Base-by-base conservation (phyloP, 2,113 vertebrate genomes). In the Pyrgilauda ruficollis region DNA sequence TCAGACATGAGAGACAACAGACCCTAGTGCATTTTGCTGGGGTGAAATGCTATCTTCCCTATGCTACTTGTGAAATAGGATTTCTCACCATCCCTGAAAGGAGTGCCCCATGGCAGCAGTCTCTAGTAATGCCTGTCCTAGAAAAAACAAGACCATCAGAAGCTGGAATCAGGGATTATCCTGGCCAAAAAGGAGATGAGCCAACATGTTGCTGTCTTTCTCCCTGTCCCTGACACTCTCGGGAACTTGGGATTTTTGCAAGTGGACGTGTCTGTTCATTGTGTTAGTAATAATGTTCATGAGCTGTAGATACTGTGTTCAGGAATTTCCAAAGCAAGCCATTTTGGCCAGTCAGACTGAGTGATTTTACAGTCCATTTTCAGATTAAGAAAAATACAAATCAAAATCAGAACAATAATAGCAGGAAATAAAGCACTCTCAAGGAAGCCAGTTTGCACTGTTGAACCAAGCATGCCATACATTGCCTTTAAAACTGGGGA, bases 41-140 rank as follows among this genome's bases (percentile, higher is more conserved):
- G 17, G 49, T 84, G 77, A 86, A 94, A 92, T 55, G 46, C 68
- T 77, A 13, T 69, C 75, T 62, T 62, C 33, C 53, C 58, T 87
- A 64, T 11, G 37, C 76, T 72, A 49, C 52, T 87, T n/a, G 64
- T 87, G 76, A 92, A 92, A 89, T 28, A 69, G 58, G 28, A 89
- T 68, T 93, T 93, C 90, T 93, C 76, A 84, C 28, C 73, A 84
- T 23, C 39, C 73, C 86, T 72, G 83, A 77, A 95, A 81, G 23
- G 16, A 84, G 14, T 47, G 33, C 39, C 61, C 68, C 68, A 67
- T 10, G 26, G 43, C 79, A 84, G 55, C 73, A 70, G 30, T 52
- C 56, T 81, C 64, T 47, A 77, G 72, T 50, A 84, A 75, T 49
- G 41, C 27, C 53, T 59, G 53, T 44, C 56, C 68, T 64, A 92